Evolutionary conservation across 2,888 invertebrate genomes (phyloP).

Genomic region (Polylopha cassiicola): DNA sequence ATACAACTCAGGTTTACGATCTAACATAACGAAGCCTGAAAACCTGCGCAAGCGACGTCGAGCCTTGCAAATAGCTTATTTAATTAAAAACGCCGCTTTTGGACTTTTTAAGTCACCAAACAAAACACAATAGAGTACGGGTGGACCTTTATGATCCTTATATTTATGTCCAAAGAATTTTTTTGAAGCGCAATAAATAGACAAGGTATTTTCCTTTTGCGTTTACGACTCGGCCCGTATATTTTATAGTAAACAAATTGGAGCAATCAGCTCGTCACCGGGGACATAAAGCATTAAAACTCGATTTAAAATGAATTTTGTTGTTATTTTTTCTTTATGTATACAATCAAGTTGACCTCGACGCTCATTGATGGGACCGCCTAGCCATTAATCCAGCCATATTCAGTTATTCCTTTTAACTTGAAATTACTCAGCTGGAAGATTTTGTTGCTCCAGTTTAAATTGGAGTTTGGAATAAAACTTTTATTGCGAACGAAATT

Average conservation of each 20-base stretch:
- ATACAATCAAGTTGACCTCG: slow-evolving; percentile 19
- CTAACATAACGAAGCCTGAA: slow-evolving; percentile 2
- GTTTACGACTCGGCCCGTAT: slow-evolving; percentile 44
- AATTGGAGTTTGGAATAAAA: too few relatives aligned
- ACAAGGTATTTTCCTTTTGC: slow-evolving; percentile 37
- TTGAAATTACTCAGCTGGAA: too few relatives aligned
- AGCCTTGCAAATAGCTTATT: background rate
- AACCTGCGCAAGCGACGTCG: background rate
- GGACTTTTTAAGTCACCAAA: slow-evolving; percentile 31
- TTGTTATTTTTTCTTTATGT: slow-evolving; percentile 28
- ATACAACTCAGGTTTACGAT: slow-evolving; percentile 1
- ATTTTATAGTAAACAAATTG: slow-evolving; percentile 65
- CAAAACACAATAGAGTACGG: slow-evolving; percentile 36
- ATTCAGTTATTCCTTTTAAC: too few relatives aligned
- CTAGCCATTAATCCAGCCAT: too few relatives aligned
- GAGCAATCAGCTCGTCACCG: slow-evolving; percentile 54
- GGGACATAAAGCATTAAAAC: slow-evolving; percentile 50
- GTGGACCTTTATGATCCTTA: slow-evolving; percentile 39
- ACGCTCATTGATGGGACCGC: slow-evolving; percentile 9
- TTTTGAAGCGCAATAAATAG: slow-evolving; percentile 40
- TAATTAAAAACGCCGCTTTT: slow-evolving; percentile 29
- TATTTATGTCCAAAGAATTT: slow-evolving; percentile 33
- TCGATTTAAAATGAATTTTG: slow-evolving; percentile 37
- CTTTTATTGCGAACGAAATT: too few relatives aligned
- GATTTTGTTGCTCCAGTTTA: too few relatives aligned